These are phyloP conservation scores for Gisinianus flammeolus DNA, from an alignment of 2,888 invertebrate species.

Conservation along the genomic window DNA sequence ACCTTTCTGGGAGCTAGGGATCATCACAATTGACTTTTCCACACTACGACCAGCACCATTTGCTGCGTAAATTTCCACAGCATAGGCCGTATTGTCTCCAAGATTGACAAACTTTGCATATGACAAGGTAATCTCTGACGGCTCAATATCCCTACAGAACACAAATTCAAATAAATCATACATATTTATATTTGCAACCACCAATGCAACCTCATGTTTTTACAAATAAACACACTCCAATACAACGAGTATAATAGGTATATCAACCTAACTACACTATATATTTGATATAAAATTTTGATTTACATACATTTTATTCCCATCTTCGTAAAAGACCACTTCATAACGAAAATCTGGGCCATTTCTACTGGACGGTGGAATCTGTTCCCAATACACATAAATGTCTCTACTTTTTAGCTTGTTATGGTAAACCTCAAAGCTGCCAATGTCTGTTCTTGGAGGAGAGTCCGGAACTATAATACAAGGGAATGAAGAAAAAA, in stretches of 20 bases:
- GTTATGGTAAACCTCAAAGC: slow-evolving; percentile 68
- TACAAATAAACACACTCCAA: too few species aligned
- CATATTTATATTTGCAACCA: not conserved
- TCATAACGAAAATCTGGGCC: slow-evolving; percentile 76
- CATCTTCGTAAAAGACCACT: slow-evolving; percentile 63
- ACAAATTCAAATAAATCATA: not conserved
- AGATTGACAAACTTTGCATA: slow-evolving; percentile 21
- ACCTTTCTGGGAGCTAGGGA: slow-evolving; percentile 13
- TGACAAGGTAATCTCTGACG: not conserved
- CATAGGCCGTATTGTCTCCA: not conserved
- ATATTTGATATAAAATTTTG: too few species aligned
- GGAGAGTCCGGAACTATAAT: slow-evolving; percentile 69
- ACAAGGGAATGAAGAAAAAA: slow-evolving; percentile 22
- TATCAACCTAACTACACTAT: too few species aligned
- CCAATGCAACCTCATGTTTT: not conserved
- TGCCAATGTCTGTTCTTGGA: slow-evolving; percentile 74
- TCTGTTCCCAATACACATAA: slow-evolving; percentile 79
- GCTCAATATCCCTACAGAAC: slow-evolving; percentile 3
- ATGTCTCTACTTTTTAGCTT: slow-evolving; percentile 66
- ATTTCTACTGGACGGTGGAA: slow-evolving; percentile 72
- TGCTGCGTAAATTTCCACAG: slow-evolving; percentile 10
- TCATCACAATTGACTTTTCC: slow-evolving; percentile 7
- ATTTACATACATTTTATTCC: slow-evolving; percentile 60
- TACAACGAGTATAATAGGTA: too few species aligned
- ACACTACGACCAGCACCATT: slow-evolving; percentile 20